Evolutionary conservation across 2,113 vertebrate genomes (phyloP).

Genomic region (Marmota flaviventris): DNA sequence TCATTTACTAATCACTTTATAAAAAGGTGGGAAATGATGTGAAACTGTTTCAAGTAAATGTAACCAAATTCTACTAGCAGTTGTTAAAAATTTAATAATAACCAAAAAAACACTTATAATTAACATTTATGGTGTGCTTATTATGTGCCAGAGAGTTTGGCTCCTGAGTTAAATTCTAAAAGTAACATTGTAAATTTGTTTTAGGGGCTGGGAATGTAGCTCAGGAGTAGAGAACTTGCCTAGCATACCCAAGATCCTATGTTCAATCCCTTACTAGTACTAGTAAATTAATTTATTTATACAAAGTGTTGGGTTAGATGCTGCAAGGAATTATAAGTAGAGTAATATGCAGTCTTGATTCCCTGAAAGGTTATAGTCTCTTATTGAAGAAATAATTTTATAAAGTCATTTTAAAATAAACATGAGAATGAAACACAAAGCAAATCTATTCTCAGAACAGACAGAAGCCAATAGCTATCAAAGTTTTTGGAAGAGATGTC

Average conservation of each 20-base stretch:
- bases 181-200: slow-evolving; percentile 5
- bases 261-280: neutral
- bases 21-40: slow-evolving; percentile 4
- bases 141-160: neutral
- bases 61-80: neutral
- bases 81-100: slow-evolving; percentile 37
- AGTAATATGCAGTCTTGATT: neutral
- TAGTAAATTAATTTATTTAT: neutral
- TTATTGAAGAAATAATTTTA: slow-evolving; percentile 37
- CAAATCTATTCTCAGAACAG: neutral
- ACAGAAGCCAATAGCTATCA: neutral
- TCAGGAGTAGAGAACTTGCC: neutral
- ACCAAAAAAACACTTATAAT: slow-evolving; percentile 23
- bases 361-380: neutral
- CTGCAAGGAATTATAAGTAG: neutral
- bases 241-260: neutral
- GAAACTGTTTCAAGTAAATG: slow-evolving; percentile 33
- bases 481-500: neutral
- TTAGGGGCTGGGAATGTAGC: neutral
- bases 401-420: neutral
- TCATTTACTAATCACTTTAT: slow-evolving; percentile 19
- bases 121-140: slow-evolving; percentile 10
- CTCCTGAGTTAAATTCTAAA: neutral
- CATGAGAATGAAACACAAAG: neutral
- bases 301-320: slow-evolving; percentile 11